phyloP scores from a whole-genome alignment of 2,797 vertebrate genomes.

The Cottoperca gobio region DNA sequence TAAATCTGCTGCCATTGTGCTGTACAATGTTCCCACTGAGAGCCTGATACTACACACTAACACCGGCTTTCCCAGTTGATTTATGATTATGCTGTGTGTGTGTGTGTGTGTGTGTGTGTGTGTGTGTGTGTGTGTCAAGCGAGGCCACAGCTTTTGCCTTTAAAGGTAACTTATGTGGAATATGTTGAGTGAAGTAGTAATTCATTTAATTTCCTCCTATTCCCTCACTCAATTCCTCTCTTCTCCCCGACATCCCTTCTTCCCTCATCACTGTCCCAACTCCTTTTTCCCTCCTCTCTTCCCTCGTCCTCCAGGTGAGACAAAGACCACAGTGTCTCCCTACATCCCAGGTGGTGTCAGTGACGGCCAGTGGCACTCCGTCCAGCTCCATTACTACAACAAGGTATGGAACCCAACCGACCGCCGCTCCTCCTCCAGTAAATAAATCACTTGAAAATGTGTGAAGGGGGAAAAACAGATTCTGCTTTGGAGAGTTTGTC shows the following conservation, averaged over 20 bases:
- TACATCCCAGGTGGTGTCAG: conserved; percentile 92
- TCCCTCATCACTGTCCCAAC: too few species aligned
- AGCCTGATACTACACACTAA: conserved; percentile 42
- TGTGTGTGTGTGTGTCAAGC: conserved; percentile 6
- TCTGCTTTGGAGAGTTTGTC: background rate
- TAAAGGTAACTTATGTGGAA: background rate
- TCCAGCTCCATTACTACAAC: conserved; percentile 98
- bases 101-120: conserved; percentile 17
- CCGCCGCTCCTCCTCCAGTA: background rate
- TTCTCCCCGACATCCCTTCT: background rate
- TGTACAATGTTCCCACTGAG: conserved; percentile 52
- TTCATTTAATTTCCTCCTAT: background rate
- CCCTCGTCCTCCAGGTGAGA: conserved; percentile 87
- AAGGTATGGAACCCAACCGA: conserved; percentile 87
- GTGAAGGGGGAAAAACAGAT: background rate
- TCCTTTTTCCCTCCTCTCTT: background rate
- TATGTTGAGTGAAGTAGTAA: background rate
- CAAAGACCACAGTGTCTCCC: conserved; percentile 91
- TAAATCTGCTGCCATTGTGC: conserved; percentile 68
- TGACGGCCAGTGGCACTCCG: conserved; percentile 95
- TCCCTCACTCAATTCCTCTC: background rate
- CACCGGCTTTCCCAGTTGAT: conserved; percentile 48
- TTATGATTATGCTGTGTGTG: conserved; percentile 39
- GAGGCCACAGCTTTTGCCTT: conserved; percentile 6
- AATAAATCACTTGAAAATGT: background rate